These are phyloP conservation scores for Boleophthalmus pectinirostris DNA, from an alignment of 2,113 vertebrate species.

Conservation along the genomic window DNA sequence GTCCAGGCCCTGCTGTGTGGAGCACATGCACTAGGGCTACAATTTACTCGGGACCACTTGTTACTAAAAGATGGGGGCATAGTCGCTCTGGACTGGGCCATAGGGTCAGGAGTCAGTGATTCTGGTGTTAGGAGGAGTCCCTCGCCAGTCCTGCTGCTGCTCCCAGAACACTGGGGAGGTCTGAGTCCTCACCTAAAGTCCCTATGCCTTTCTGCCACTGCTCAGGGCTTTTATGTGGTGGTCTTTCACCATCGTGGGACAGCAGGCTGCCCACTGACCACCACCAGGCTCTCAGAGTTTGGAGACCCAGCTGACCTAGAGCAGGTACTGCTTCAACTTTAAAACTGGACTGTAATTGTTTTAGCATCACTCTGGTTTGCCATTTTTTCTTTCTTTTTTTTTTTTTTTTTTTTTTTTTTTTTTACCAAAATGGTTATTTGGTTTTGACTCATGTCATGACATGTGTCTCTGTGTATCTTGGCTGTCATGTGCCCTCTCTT, in stretches of 20 bases:
- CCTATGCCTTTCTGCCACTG: conserved; percentile 78
- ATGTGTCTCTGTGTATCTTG: background rate
- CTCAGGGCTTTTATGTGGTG: conserved; percentile 80
- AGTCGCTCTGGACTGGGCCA: conserved; percentile 84
- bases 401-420: too few relatives aligned
- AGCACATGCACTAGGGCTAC: conserved; percentile 47
- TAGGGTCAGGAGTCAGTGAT: conserved; percentile 52
- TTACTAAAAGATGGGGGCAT: conserved; percentile 79
- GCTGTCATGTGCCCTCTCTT: background rate
- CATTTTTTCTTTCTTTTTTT: too few relatives aligned
- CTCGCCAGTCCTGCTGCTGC: conserved; percentile 78
- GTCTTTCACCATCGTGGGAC: conserved; percentile 82
- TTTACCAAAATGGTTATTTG: too few relatives aligned
- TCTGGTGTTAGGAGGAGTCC: conserved; percentile 29
- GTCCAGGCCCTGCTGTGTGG: conserved; percentile 63
- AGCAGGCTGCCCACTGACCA: conserved; percentile 77
- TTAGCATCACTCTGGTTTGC: background rate
- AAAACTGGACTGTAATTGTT: too few relatives aligned
- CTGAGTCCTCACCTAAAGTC: conserved; percentile 75
- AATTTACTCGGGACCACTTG: conserved; percentile 78
- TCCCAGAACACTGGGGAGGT: conserved; percentile 82
- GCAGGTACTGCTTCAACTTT: conserved; percentile 48
- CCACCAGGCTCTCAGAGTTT: conserved; percentile 76
- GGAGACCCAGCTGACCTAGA: conserved; percentile 84
- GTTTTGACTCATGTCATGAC: too few relatives aligned